A percentile compares a stretch with the other conserved stretches of the same genome.
Evolutionary conservation across 2,113 vertebrate species (phyloP).

Genomic region (Turnix velox): DNA sequence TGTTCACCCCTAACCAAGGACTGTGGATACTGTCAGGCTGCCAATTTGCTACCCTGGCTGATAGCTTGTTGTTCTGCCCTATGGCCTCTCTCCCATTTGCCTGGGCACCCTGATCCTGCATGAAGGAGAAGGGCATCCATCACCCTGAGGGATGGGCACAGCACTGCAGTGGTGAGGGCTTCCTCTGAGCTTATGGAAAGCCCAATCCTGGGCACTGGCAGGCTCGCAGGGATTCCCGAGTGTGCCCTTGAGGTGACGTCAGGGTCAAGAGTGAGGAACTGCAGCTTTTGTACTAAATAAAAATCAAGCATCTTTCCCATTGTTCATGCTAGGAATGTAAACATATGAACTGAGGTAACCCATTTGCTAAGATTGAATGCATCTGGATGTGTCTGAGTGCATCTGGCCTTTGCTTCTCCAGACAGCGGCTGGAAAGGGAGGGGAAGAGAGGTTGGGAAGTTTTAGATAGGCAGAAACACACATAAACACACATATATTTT

Average conservation of each 20-base stretch:
- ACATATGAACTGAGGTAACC: conserved; percentile 54
- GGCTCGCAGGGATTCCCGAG: not conserved
- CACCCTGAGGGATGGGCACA: accelerated
- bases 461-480: conserved; percentile 48
- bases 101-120: not conserved
- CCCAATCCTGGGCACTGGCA: not conserved
- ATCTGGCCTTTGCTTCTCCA: conserved; percentile 31
- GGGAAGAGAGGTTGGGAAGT: conserved; percentile 5
- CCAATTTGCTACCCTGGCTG: not conserved
- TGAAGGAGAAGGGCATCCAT: not conserved
- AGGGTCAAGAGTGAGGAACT: not conserved
- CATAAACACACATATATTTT: conserved; percentile 45
- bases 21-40: not conserved
- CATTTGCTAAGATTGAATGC: conserved; percentile 36
- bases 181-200: not conserved
- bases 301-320: not conserved
- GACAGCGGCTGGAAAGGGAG: conserved; percentile 2
- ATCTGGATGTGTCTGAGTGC: conserved; percentile 40
- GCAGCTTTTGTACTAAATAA: not conserved
- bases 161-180: not conserved
- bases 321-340: not conserved
- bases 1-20: not conserved
- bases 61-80: not conserved
- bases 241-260: not conserved
- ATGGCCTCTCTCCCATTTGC: not conserved